A percentile compares a stretch with the other conserved stretches of the same genome.
These are phyloP conservation scores for Mastomys natalensis DNA, from an alignment of 2,113 vertebrate species.

Conservation along the genomic window DNA sequence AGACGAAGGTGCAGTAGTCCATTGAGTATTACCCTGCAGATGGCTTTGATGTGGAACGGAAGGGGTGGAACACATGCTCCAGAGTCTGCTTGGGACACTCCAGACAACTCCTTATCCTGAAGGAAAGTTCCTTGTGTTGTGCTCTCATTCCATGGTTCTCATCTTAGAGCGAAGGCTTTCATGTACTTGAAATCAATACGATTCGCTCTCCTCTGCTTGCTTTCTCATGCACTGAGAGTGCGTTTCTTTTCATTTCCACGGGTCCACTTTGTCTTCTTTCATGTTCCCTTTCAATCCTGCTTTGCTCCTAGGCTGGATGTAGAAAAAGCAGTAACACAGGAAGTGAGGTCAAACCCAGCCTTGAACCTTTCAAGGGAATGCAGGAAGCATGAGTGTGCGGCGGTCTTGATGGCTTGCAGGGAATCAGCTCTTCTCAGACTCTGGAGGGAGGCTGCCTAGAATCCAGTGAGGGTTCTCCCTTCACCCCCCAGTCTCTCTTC, in stretches of 20 bases:
- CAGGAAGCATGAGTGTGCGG: background rate
- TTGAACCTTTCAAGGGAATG: background rate
- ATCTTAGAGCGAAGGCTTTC: slow-evolving; percentile 61
- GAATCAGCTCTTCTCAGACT: background rate
- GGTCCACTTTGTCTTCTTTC: background rate
- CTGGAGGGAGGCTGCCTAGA: background rate
- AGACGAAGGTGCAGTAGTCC: background rate
- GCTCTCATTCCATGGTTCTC: background rate
- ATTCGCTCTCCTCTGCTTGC: background rate
- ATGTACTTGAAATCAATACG: slow-evolving; percentile 61
- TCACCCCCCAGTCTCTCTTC: background rate
- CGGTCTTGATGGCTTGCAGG: background rate
- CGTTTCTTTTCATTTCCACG: slow-evolving; percentile 41
- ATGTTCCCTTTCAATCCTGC: slow-evolving; percentile 6
- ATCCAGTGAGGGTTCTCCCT: background rate
- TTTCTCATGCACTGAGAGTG: slow-evolving; percentile 12
- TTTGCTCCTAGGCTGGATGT: background rate
- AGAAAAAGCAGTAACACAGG: background rate
- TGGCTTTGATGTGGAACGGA: background rate
- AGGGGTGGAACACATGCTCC: background rate
- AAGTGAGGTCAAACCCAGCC: background rate
- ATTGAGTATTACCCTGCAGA: background rate
- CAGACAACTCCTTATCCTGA: background rate
- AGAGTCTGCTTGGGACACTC: background rate
- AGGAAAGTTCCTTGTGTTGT: background rate